These are phyloP conservation scores for Gila robusta DNA, from an alignment of 2,797 vertebrate species.

Conservation along the genomic window DNA sequence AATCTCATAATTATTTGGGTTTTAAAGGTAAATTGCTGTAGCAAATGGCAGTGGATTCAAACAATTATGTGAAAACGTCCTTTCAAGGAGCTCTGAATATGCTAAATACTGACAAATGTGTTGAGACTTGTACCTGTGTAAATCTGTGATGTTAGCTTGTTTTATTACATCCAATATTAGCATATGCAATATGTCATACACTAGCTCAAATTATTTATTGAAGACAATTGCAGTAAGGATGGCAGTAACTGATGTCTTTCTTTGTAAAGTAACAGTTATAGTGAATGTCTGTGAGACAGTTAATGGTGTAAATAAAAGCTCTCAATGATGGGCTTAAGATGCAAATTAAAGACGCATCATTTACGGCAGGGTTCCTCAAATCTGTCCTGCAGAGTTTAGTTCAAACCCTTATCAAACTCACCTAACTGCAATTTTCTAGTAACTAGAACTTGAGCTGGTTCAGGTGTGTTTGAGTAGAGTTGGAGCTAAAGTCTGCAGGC, in stretches of 20 bases:
- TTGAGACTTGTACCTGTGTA: conserved; percentile 12
- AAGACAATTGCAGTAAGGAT: background rate
- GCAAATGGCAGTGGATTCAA: conserved; percentile 4
- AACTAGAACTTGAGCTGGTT: background rate
- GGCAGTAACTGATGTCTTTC: background rate
- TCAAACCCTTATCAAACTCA: background rate
- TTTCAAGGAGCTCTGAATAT: background rate
- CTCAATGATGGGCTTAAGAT: background rate
- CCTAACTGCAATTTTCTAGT: background rate
- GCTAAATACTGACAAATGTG: background rate
- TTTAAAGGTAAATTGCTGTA: background rate
- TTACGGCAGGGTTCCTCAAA: background rate
- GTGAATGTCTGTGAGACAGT: conserved; percentile 14
- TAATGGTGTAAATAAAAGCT: background rate
- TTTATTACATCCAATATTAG: conserved; percentile 9
- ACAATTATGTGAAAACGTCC: background rate
- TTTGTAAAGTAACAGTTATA: conserved; percentile 18
- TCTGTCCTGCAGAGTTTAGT: background rate
- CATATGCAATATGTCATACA: background rate
- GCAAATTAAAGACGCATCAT: background rate
- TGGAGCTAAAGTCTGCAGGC: background rate
- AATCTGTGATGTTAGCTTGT: conserved; percentile 16
- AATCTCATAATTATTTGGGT: background rate
- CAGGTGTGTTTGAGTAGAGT: background rate
- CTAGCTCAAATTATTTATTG: conserved; percentile 3